Evolutionary conservation across 1,140 invertebrate genomes (phyloP).

Genomic region (Zaprionus gabonicus): DNA sequence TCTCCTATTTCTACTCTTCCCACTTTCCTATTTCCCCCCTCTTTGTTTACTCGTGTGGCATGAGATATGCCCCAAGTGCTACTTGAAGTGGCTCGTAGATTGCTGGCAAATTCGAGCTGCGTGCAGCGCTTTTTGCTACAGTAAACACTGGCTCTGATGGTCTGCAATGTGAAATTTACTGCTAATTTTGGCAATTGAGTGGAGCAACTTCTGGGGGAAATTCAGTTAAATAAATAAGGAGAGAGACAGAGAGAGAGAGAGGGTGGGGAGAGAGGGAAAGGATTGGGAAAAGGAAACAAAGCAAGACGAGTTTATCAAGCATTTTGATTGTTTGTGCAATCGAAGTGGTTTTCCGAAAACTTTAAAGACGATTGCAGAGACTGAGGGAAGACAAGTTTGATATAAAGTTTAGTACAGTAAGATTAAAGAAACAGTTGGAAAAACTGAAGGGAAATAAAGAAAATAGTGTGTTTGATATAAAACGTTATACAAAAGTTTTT

Average conservation of each 20-base stretch:
- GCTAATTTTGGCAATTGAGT: conserved; percentile 3
- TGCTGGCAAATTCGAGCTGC: not conserved
- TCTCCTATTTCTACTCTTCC: not conserved
- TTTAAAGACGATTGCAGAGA: not conserved
- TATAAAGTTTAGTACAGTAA: not conserved
- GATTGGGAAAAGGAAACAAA: not conserved
- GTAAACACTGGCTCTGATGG: not conserved
- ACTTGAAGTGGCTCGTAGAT: not conserved
- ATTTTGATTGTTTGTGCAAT: conserved; percentile 3
- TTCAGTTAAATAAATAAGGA: not conserved
- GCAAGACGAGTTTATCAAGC: not conserved
- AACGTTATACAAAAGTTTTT: no score
- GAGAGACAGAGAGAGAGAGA: not conserved
- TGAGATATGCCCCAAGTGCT: conserved; percentile 16
- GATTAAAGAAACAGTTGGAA: not conserved
- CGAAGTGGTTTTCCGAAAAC: not conserved
- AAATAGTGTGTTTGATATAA: not conserved
- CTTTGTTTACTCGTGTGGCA: conserved; percentile 4
- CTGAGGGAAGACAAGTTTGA: not conserved
- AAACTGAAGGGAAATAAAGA: not conserved
- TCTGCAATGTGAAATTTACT: not conserved
- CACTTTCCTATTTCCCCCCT: not conserved
- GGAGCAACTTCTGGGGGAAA: not conserved
- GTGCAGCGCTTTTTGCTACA: conserved; percentile 1
- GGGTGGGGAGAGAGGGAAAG: no score